These are phyloP conservation scores for Eurytoma californica DNA, from an alignment of 2,888 invertebrate species.

Conservation along the genomic window DNA sequence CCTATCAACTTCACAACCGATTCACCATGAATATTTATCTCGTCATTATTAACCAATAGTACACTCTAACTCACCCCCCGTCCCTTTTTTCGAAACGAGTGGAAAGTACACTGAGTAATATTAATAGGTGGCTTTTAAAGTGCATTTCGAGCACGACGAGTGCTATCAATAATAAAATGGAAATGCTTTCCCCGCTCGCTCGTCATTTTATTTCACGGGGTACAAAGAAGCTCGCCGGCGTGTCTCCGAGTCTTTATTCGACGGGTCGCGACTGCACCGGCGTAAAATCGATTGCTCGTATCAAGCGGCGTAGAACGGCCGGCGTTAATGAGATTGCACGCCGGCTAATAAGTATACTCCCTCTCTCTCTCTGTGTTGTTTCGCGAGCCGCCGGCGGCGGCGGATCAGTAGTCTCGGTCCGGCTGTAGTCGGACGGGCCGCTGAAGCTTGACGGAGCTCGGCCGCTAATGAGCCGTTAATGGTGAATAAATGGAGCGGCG, in stretches of 20 bases:
- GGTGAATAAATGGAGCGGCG: constrained; percentile 70
- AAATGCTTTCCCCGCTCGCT: neutral
- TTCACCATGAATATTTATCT: constrained; percentile 69
- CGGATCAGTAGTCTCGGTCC: neutral
- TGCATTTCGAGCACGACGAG: constrained; percentile 24
- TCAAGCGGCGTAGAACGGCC: neutral
- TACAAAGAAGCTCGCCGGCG: neutral
- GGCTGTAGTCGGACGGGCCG: neutral
- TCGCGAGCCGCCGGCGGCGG: neutral
- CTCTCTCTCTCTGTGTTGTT: neutral
- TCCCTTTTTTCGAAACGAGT: neutral
- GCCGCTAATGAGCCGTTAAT: constrained; percentile 71
- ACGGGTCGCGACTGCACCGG: constrained; percentile 1
- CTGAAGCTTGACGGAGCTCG: neutral
- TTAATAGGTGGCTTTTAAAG: constrained; percentile 8
- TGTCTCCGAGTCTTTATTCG: neutral
- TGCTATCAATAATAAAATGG: constrained; percentile 5
- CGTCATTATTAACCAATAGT: constrained; percentile 60
- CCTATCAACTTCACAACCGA: constrained; percentile 60
- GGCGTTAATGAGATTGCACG: neutral
- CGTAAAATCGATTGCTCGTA: constrained; percentile 29
- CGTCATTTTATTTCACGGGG: neutral
- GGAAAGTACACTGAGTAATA: neutral
- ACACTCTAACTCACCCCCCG: neutral
- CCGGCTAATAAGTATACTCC: constrained; percentile 1